A percentile compares a stretch with the other conserved stretches of the same genome.
phyloP scores from a whole-genome alignment of 2,888 invertebrate genomes.

The Drosophila stalkeri region DNA sequence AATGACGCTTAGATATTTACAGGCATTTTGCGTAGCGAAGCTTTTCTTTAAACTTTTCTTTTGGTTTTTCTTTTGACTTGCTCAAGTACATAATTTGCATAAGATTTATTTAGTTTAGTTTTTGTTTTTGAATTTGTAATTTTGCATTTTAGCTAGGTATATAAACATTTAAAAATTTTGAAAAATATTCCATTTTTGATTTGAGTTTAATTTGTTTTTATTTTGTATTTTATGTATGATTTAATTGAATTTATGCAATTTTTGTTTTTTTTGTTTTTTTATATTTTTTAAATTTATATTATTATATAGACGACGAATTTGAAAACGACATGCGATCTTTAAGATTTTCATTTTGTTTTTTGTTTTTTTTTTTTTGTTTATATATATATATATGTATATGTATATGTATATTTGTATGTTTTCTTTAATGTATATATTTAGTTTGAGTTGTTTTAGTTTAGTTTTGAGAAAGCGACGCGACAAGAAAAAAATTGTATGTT shows the following conservation, averaged over 20 bases:
- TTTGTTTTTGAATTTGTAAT: slow-evolving; percentile 26
- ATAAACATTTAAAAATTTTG: slow-evolving; percentile 74
- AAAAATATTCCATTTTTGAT: slow-evolving; percentile 74
- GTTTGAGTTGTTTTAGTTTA: slow-evolving; percentile 22
- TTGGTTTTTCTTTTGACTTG: slow-evolving; percentile 30
- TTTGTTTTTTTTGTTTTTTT: slow-evolving; percentile 1
- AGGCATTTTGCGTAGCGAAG: slow-evolving; percentile 77
- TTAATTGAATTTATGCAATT: slow-evolving; percentile 8
- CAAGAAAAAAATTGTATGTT: slow-evolving; percentile 57
- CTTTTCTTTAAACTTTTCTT: slow-evolving; percentile 25
- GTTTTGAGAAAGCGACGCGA: slow-evolving; percentile 61
- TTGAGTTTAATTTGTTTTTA: slow-evolving; percentile 48
- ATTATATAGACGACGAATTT: slow-evolving; percentile 63
- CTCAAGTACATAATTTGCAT: slow-evolving; percentile 55
- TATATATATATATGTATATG: slow-evolving; percentile 25
- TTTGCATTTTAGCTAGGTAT: slow-evolving; percentile 62
- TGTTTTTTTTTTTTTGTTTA: not conserved
- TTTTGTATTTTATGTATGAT: slow-evolving; percentile 26
- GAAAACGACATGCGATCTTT: slow-evolving; percentile 64
- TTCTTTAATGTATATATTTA: slow-evolving; percentile 13
- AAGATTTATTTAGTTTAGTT: slow-evolving; percentile 18
- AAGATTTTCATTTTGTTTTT: slow-evolving; percentile 31
- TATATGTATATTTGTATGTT: slow-evolving; percentile 16
- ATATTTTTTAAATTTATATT: slow-evolving; percentile 13
- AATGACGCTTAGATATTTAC: slow-evolving; percentile 67